Conservation (phyloP, 2,113 vertebrate species). For the Gallinago media region DNA sequence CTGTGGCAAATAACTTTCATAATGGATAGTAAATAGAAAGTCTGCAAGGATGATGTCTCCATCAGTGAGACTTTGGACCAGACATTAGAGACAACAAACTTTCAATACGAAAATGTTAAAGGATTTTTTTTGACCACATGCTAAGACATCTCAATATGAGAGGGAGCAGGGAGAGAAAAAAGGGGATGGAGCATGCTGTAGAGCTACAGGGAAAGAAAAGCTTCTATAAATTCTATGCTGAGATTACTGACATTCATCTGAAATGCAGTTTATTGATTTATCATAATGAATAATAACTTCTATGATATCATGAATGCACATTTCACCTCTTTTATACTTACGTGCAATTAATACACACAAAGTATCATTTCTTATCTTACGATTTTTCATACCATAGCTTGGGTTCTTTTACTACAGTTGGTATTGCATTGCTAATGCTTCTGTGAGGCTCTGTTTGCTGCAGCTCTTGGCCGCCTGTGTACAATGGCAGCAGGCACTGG, state of each 20-base stretch:
- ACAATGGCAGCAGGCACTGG: conserved; percentile 56
- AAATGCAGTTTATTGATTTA: conserved; percentile 11
- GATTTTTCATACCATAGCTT: not conserved
- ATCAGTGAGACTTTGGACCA: not conserved
- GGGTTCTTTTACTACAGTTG: not conserved
- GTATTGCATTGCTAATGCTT: not conserved
- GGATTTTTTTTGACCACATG: not conserved
- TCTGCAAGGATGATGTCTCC: not conserved
- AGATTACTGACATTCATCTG: not conserved
- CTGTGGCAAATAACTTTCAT: accelerated
- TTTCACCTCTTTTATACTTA: not conserved
- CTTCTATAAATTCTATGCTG: not conserved
- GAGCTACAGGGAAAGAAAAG: not conserved
- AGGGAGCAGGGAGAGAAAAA: not conserved
- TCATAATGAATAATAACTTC: not conserved
- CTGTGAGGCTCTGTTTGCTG: not conserved
- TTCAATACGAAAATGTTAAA: not conserved
- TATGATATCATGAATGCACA: not conserved
- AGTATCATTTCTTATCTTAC: not conserved
- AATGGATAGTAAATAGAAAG: not conserved
- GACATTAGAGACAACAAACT: not conserved
- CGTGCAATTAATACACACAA: not conserved
- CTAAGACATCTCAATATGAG: not conserved
- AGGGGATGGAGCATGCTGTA: accelerated
- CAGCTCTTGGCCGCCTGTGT: conserved; percentile 54